phyloP scores from a whole-genome alignment of 2,113 vertebrate species.

The Lophura nycthemera region DNA sequence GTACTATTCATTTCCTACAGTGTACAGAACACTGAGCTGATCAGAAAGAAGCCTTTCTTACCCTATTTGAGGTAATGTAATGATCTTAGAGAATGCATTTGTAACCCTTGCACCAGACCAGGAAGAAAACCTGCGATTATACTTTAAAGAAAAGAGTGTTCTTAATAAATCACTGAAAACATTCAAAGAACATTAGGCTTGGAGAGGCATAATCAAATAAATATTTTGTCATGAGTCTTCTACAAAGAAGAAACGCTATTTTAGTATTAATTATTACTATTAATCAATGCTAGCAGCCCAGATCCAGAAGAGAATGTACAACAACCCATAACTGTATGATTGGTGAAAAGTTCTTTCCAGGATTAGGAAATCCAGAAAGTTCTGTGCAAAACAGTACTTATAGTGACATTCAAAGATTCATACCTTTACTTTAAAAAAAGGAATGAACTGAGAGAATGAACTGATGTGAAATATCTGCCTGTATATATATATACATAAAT shows the following conservation, averaged over 20 bases:
- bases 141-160: background rate
- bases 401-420: background rate
- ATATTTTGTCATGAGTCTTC: background rate
- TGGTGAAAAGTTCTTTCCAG: background rate
- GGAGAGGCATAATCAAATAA: background rate
- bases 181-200: background rate
- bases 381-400: background rate
- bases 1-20: background rate
- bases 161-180: background rate
- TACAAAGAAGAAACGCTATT: background rate
- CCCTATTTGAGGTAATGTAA: constrained; percentile 15
- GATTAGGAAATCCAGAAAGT: background rate
- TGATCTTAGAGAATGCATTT: constrained; percentile 31
- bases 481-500: no score
- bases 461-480: background rate
- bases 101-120: constrained; percentile 13
- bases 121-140: constrained; percentile 18
- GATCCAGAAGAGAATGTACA: background rate
- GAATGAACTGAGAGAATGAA: background rate
- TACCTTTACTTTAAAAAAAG: background rate
- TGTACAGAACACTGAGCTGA: constrained; percentile 7
- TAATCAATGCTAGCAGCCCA: background rate
- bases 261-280: background rate
- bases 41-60: constrained; percentile 15
- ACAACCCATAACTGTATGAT: background rate